phyloP scores from a whole-genome alignment of 2,888 invertebrate genomes.

The Labia minor region DNA sequence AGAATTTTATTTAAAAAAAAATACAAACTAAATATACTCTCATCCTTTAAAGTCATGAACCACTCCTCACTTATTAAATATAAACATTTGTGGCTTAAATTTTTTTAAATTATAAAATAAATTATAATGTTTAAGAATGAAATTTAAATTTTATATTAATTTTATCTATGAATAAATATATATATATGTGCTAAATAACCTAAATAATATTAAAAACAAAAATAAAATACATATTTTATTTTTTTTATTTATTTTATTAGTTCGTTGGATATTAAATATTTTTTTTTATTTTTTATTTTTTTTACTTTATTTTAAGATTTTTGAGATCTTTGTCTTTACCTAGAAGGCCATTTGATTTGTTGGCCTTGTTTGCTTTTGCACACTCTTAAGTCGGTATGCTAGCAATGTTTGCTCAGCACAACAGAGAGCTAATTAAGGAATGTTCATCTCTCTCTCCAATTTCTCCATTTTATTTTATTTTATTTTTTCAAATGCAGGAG shows the following conservation, averaged over 20 bases:
- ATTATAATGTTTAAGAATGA: not conserved
- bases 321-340: not conserved
- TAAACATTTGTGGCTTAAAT: too few relatives aligned
- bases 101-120: not conserved
- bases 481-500: too few relatives aligned
- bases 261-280: too few relatives aligned
- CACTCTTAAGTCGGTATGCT: not conserved
- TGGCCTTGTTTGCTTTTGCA: not conserved
- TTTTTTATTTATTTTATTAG: too few relatives aligned
- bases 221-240: too few relatives aligned
- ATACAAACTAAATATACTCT: not conserved
- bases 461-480: not conserved
- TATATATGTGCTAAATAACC: too few relatives aligned
- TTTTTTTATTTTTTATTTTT: too few relatives aligned
- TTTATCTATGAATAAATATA: too few relatives aligned
- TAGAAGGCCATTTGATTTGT: not conserved
- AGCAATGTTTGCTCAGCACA: conserved; percentile 1
- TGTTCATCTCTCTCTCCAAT: not conserved
- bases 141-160: too few relatives aligned
- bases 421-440: conserved; percentile 7
- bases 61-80: not conserved
- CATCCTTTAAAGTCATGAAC: too few relatives aligned
- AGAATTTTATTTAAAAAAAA: too few relatives aligned
- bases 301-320: not conserved
- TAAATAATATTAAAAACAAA: too few relatives aligned